phyloP scores from a whole-genome alignment of 2,888 invertebrate species.

The Mesoligia furuncula region DNA sequence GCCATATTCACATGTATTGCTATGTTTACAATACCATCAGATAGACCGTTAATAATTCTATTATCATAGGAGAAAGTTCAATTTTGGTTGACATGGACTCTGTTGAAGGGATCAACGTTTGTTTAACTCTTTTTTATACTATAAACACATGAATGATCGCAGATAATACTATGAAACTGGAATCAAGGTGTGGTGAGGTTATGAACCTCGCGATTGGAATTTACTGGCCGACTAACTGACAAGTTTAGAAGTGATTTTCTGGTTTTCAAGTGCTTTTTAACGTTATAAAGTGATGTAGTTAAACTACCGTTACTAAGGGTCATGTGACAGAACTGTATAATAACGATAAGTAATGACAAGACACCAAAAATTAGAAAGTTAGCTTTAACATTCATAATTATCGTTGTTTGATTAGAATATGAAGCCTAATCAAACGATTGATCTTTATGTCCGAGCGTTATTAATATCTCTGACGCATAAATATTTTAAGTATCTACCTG shows the following conservation, averaged over 20 bases:
- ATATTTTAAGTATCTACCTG: slow-evolving; percentile 11
- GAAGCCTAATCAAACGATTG: slow-evolving; percentile 16
- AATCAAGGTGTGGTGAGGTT: slow-evolving; percentile 61
- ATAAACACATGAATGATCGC: slow-evolving; percentile 61
- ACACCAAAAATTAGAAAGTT: not conserved
- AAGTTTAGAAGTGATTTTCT: slow-evolving; percentile 35
- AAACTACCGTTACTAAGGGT: not conserved
- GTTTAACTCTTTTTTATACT: slow-evolving; percentile 49
- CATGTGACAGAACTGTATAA: too few species aligned
- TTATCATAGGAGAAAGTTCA: slow-evolving; percentile 33
- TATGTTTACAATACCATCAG: slow-evolving; percentile 50
- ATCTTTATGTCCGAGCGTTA: slow-evolving; percentile 22
- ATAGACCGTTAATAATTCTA: slow-evolving; percentile 42
- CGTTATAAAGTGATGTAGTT: not conserved
- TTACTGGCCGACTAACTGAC: slow-evolving; percentile 24
- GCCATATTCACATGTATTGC: slow-evolving; percentile 48
- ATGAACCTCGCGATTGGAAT: slow-evolving; percentile 52
- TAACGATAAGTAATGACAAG: too few species aligned
- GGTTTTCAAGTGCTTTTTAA: slow-evolving; percentile 7
- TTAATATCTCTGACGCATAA: slow-evolving; percentile 45
- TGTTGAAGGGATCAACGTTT: slow-evolving; percentile 38
- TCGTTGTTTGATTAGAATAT: slow-evolving; percentile 15
- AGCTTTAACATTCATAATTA: not conserved
- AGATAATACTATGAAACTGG: slow-evolving; percentile 50
- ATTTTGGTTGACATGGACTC: slow-evolving; percentile 21